Evolutionary conservation across 2,113 vertebrate genomes (phyloP), one percentile per base, ranked within the genome.

Genomic region (Misgurnus mizolepis): DNA sequence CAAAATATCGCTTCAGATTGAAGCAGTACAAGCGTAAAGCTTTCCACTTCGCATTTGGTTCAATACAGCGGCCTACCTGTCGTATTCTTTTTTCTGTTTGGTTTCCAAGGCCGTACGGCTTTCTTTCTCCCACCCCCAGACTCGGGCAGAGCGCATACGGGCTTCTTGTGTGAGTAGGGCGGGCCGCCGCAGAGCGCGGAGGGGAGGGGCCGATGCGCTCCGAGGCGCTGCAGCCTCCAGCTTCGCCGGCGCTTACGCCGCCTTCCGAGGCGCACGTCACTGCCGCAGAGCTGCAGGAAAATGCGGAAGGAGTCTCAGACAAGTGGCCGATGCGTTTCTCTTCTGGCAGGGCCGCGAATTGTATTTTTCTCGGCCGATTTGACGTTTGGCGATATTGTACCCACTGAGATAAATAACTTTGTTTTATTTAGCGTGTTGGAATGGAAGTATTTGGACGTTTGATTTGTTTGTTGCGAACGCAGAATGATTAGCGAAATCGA

Each of bases 201-300:
- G 94, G 95, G 75, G 95, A 96, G 96, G 95, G 94, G 96, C 95
- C 93, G 95, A 87, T 79, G 71, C 89, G 87, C 90, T 88, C 83
- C 86, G 80, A 80, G 71, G 72, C 77, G 58, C 71, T 61, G 70
- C 77, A 94, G 95, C 94, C 91, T 89, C 91, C 93, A 89, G 95
- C 94, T 94, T 93, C 93, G 91, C 93, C 94, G 93, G 94, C 87
- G 89, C 93, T 92, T 90, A 95, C 93, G 93, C 94, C 93, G 95
- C 95, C 95, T 94, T 95, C 94, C 95, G 94, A 93, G 92, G 93
- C 88, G 93, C 93, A 96, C 95, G 95, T 96, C 95, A 96, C 95
- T 93, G 95, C 93, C 93, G 89, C 90, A 94, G 90, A 95, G 93
- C 93, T 88, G 94, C 92, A 96, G 95, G 95, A 95, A 95, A 96